Evolutionary conservation across 1,140 invertebrate species (phyloP), one percentile per base, ranked within the genome.

Genomic region (Subanguina moxae): DNA sequence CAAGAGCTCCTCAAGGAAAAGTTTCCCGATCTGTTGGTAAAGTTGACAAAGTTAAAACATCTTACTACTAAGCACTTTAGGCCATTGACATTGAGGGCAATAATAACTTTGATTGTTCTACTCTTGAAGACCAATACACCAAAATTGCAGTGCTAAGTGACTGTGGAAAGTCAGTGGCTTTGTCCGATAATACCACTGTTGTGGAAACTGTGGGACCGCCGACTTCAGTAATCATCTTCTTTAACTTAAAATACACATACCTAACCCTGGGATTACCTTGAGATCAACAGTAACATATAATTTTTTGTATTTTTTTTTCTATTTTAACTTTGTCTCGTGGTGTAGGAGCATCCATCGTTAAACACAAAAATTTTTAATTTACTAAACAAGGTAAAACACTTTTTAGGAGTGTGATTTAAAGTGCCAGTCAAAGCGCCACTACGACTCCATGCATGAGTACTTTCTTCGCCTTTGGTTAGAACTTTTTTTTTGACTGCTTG

Each of bases 61-160:
- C 17, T 17, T 0, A 71, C n/a, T 28, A 23, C 30, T 52, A 27
- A 13, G 8, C 3, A 30, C 3, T 62, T 72, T 17, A 73, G 71
- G 71, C 71, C n/a, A 70, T 76, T 21, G 74, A 76, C 62, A 43
- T 76, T 19, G 63, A 74, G 38, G 64, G 64, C 13, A 76, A 76
- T 56, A 43, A 42, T 25, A 68, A 76, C 32, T 76, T 76, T 64
- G 74, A 76, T 23, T 78, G 76, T 58, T 57, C 57, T 25, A 76
- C 72, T 8, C 27, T 76, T 1, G 61, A 61, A 13, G 32, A 38
- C 11, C 62, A 76, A 45, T 76, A 75, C 30, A 56, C 25, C 5
- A 64, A 57, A 61, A 43, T 76, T 28, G 57, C 64, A 15, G 62
- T 76, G 45, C 45, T 76, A 25, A 75, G 71, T 46, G 64, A 65